Base-by-base conservation (phyloP, 2,797 vertebrate species). In the Buphagus erythrorhynchus region DNA sequence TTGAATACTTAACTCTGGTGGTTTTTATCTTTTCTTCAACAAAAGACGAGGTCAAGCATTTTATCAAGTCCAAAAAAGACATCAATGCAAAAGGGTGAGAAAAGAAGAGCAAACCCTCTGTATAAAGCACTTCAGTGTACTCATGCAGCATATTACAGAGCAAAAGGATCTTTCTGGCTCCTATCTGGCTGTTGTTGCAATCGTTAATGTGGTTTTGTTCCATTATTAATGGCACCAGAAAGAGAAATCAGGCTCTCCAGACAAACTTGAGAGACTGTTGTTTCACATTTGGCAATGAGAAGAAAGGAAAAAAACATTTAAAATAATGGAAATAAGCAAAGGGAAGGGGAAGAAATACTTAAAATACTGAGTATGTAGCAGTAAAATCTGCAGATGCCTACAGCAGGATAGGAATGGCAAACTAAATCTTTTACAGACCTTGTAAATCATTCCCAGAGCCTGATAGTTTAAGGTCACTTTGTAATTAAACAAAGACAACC, bases 191-290 rank as follows among this genome's bases (percentile, higher is more conserved):
- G 75, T 81, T 78, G 62, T 18, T 95, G 58, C 68, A 77, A 80
- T 71, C 68, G 48, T 80, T 97, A 97, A 96, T 95, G 94, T 81
- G 55, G 65, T 95, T 96, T 93, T 93, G 52, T 95, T 97, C 82
- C 69, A 97, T 97, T 97, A 97, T 97, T 97, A 95, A 97, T 97
- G 92, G 94, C 76, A 94, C 19, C 48, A 95, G 87, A 55, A 96
- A 63, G 82, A 93, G 58, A 90, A 92, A 93, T 88, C 49, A 45
- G 42, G n/a, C 77, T 57, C 80, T 88, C 72, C 66, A 94, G 65
- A 84, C 68, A 87, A 92, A 86, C 57, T 18, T 86, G 46, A 91
- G 59, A 96, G 63, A 55, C 35, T 46, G 48, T 78, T 16, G 17
- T 59, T 69, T 78, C 58, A 26, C 8, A 71, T 66, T 40, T 7